These are phyloP conservation scores for Vanessa tameamea DNA, from an alignment of 1,140 invertebrate species.

Conservation along the genomic window DNA sequence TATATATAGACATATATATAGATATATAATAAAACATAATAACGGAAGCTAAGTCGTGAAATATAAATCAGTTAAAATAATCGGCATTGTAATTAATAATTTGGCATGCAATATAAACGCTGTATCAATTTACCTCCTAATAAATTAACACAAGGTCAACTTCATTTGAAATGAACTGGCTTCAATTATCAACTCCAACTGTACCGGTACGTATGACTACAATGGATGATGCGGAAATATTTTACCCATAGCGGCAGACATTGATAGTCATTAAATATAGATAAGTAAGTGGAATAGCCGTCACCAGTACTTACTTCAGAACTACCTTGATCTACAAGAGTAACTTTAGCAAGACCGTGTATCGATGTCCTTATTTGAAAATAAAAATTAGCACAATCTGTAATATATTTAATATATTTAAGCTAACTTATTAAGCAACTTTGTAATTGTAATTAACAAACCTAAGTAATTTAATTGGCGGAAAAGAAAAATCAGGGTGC, in stretches of 20 bases:
- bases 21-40: no score
- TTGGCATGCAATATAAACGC: constrained; percentile 8
- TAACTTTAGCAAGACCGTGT: no score
- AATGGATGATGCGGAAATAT: constrained; percentile 15
- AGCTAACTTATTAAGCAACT: no score
- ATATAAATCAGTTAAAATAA: neutral
- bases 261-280: constrained; percentile 27
- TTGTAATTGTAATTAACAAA: no score
- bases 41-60: neutral
- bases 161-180: constrained; percentile 11
- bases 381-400: no score
- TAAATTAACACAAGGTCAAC: constrained; percentile 17
- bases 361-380: no score
- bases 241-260: constrained; percentile 12
- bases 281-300: constrained; percentile 2
- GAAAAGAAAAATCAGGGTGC: no score
- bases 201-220: constrained; percentile 6
- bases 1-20: no score
- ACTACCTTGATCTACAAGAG: neutral
- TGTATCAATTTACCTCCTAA: neutral
- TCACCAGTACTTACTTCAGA: neutral
- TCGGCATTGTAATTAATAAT: neutral
- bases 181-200: neutral
- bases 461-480: no score
- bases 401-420: no score